Percentiles rank a stretch among this genome's conserved stretches.
Conservation (phyloP, 2,113 vertebrate genomes). For the Phocoena sinus region DNA sequence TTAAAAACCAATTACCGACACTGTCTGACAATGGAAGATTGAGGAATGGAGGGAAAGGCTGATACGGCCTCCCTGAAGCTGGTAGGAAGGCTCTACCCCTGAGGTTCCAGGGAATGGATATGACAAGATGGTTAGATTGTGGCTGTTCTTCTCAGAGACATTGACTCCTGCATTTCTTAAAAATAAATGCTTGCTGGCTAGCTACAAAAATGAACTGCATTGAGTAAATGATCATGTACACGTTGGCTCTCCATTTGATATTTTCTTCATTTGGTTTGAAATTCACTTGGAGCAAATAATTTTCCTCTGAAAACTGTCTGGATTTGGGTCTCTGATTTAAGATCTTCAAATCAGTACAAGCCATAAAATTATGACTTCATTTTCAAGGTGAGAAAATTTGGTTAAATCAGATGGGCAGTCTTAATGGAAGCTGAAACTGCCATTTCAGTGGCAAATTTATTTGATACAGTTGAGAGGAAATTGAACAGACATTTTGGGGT, state of each 20-base stretch:
- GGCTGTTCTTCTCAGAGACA: slow-evolving; percentile 39
- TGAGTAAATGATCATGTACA: not conserved
- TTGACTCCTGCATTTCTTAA: slow-evolving; percentile 17
- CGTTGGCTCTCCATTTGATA: not conserved
- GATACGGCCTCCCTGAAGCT: not conserved
- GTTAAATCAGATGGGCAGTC: not conserved
- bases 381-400: not conserved
- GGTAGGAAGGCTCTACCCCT: slow-evolving; percentile 37
- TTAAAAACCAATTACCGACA: slow-evolving; percentile 77
- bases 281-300: not conserved
- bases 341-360: not conserved
- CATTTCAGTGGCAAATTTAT: slow-evolving; percentile 19
- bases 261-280: slow-evolving; percentile 13
- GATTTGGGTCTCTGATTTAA: slow-evolving; percentile 1
- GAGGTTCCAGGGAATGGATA: slow-evolving; percentile 58
- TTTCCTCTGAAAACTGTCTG: slow-evolving; percentile 7
- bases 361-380: not conserved
- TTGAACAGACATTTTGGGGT: not conserved
- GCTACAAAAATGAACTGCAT: not conserved
- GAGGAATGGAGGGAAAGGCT: slow-evolving; percentile 52
- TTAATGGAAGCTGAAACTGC: slow-evolving; percentile 8
- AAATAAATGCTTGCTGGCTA: not conserved
- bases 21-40: slow-evolving; percentile 64
- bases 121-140: slow-evolving; percentile 60
- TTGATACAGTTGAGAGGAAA: not conserved